Evolutionary conservation across 2,888 invertebrate species (phyloP).

Genomic region (Apocheima hispidaria): DNA sequence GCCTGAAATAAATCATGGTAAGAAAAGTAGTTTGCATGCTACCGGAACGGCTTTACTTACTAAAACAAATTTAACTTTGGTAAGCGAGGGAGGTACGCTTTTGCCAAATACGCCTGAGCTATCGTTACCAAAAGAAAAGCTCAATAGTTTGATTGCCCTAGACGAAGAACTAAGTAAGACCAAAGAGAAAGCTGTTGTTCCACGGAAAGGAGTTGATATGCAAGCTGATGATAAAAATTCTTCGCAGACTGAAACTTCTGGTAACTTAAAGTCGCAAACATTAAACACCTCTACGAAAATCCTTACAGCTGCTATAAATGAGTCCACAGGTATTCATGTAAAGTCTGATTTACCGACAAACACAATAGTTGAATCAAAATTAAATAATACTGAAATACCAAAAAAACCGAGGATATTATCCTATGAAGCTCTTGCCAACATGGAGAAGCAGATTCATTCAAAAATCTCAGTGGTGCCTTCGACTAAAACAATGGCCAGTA

Average conservation of each 20-base stretch:
- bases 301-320: constrained; percentile 22
- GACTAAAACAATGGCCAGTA: constrained; percentile 48
- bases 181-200: constrained; percentile 55
- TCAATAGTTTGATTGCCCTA: constrained; percentile 52
- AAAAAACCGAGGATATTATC: constrained; percentile 69
- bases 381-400: constrained; percentile 45
- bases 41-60: constrained; percentile 35
- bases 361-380: constrained; percentile 22
- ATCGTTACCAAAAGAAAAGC: constrained; percentile 57
- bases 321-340: constrained; percentile 11
- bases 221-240: constrained; percentile 27
- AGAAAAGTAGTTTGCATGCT: constrained; percentile 2
- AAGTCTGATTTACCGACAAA: constrained; percentile 13
- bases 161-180: constrained; percentile 60
- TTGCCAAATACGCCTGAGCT: constrained; percentile 52
- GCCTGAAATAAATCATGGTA: constrained; percentile 7
- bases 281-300: constrained; percentile 29
- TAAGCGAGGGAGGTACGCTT: constrained; percentile 68
- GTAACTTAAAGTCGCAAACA: not conserved
- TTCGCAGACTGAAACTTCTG: constrained; percentile 3
- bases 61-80: constrained; percentile 53
- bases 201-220: constrained; percentile 61
- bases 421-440: constrained; percentile 61
- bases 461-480: constrained; percentile 50
- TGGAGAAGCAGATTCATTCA: constrained; percentile 48